Evolutionary conservation across 2,113 vertebrate species (phyloP).

Genomic region (Atherinomorus stipes): DNA sequence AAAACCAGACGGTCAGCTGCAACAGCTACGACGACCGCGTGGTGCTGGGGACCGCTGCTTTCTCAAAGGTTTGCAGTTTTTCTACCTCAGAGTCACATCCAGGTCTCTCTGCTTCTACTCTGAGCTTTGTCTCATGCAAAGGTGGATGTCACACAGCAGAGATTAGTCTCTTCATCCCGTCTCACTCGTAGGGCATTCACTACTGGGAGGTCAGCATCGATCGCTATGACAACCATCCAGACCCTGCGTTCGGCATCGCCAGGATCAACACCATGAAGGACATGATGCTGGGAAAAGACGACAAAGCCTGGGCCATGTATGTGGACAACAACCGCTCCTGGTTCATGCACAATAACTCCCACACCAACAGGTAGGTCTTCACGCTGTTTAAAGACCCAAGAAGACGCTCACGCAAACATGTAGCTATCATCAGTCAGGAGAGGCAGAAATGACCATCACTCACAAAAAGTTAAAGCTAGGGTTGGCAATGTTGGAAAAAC

Average conservation of each 20-base stretch:
- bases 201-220: constrained; percentile 97
- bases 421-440: too few species aligned
- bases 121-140: neutral
- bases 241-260: constrained; percentile 96
- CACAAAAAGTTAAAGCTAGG: too few species aligned
- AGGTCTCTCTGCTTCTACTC: neutral
- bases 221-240: constrained; percentile 97
- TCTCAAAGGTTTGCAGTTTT: constrained; percentile 85
- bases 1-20: constrained; percentile 95
- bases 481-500: too few species aligned
- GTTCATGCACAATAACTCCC: constrained; percentile 99
- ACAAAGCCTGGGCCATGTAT: constrained; percentile 99
- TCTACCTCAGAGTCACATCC: neutral
- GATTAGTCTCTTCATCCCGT: neutral
- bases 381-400: neutral
- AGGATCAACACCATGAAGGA: constrained; percentile 94
- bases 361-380: constrained; percentile 92
- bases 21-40: constrained; percentile 98
- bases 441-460: too few species aligned
- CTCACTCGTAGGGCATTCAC: constrained; percentile 83
- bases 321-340: constrained; percentile 99
- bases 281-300: constrained; percentile 97
- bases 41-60: constrained; percentile 94
- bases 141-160: neutral
- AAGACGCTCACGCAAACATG: too few species aligned